These are phyloP conservation scores for Scortum barcoo DNA, from an alignment of 2,113 vertebrate genomes.

Conservation along the genomic window DNA sequence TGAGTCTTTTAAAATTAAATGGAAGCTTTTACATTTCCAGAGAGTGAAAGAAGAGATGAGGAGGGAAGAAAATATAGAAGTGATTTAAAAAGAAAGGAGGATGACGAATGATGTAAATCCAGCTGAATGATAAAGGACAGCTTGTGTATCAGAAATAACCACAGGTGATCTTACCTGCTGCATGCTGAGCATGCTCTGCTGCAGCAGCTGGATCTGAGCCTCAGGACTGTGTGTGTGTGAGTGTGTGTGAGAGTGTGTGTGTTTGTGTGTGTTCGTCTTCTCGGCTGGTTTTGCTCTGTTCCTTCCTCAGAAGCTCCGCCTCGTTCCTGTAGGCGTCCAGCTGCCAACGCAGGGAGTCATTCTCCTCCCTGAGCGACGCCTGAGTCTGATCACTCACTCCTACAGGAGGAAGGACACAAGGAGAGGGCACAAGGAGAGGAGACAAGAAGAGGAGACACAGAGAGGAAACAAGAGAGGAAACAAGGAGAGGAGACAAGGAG, in stretches of 20 bases:
- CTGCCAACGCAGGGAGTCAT: constrained; percentile 97
- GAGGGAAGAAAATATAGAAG: too few species aligned
- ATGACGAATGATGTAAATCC: too few species aligned
- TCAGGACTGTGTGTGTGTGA: constrained; percentile 45
- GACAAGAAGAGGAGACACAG: too few species aligned
- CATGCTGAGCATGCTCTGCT: constrained; percentile 94
- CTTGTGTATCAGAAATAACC: too few species aligned
- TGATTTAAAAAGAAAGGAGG: too few species aligned
- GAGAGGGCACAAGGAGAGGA: too few species aligned
- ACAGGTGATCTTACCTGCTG: constrained; percentile 88
- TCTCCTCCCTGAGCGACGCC: constrained; percentile 91
- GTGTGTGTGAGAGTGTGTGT: constrained; percentile 85
- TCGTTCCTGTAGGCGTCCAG: constrained; percentile 96
- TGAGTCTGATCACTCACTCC: constrained; percentile 89
- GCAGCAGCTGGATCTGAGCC: constrained; percentile 90
- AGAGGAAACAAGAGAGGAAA: too few species aligned
- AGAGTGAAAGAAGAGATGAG: too few species aligned
- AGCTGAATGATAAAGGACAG: too few species aligned
- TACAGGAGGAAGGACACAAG: constrained; percentile 55
- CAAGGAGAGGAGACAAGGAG: too few species aligned
- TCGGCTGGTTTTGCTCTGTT: constrained; percentile 83
- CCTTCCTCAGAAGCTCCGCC: constrained; percentile 94
- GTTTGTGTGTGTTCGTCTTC: constrained; percentile 89
- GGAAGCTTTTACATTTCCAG: too few species aligned
- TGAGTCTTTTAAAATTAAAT: too few species aligned